Conservation (phyloP, 92 coral and sea anemone species). For the Chrysogorgia sp. region DNA sequence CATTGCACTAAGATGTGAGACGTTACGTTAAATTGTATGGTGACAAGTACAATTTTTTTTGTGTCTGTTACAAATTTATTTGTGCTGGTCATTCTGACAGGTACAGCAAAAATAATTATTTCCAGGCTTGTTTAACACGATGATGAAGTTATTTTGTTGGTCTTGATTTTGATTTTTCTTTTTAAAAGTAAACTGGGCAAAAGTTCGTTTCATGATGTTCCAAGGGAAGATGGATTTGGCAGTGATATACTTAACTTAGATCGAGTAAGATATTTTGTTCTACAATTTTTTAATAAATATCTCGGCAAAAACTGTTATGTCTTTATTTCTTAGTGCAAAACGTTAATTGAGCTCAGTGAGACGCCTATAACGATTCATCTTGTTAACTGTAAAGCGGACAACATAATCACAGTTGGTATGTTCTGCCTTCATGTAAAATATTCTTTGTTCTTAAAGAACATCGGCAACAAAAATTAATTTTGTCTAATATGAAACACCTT, state of each 20-base stretch:
- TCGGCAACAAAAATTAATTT: too few species aligned
- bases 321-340: slow-evolving; percentile 66
- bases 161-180: neutral
- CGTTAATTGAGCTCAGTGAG: slow-evolving; percentile 61
- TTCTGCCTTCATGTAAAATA: too few species aligned
- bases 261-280: slow-evolving; percentile 58
- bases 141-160: neutral
- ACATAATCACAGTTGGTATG: slow-evolving; percentile 80
- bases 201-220: slow-evolving; percentile 90
- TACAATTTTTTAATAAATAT: too few species aligned
- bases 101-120: too few species aligned
- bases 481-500: too few species aligned
- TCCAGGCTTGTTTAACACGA: too few species aligned
- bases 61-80: too few species aligned
- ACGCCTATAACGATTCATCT: slow-evolving; percentile 89
- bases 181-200: slow-evolving; percentile 93
- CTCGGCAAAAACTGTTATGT: too few species aligned
- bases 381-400: slow-evolving; percentile 93
- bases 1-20: too few species aligned
- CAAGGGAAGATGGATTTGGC: slow-evolving; percentile 98
- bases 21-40: too few species aligned
- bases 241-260: slow-evolving; percentile 87
- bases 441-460: neutral
- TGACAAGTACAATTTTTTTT: too few species aligned
- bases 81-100: too few species aligned